Evolutionary conservation across 2,113 vertebrate genomes (phyloP).

Genomic region (Ageneiosus marmoratus): DNA sequence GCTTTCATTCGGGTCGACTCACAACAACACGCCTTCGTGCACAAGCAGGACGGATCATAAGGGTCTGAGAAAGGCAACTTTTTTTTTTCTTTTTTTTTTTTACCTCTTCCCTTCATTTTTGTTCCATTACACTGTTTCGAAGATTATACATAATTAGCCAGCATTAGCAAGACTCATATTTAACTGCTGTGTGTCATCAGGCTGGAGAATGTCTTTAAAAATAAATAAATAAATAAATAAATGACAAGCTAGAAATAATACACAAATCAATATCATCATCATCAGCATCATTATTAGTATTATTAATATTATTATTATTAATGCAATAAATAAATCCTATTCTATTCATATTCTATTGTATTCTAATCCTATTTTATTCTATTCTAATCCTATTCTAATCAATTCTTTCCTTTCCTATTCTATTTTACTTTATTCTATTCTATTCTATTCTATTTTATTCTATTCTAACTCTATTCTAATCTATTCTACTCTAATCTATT

Average conservation of each 20-base stretch:
- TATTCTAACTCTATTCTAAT: too few relatives aligned
- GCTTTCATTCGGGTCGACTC: slow-evolving; percentile 2
- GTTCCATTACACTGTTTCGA: slow-evolving; percentile 18
- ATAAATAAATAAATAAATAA: background rate
- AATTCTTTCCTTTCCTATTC: too few relatives aligned
- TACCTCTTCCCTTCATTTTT: background rate
- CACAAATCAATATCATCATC: background rate
- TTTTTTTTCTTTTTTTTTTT: background rate
- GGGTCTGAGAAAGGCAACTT: slow-evolving; percentile 2
- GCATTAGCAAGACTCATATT: slow-evolving; percentile 20
- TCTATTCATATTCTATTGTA: too few relatives aligned
- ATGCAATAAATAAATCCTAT: too few relatives aligned
- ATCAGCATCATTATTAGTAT: background rate
- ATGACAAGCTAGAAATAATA: background rate
- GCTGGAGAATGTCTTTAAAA: background rate
- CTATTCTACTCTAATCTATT: too few relatives aligned
- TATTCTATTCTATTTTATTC: too few relatives aligned
- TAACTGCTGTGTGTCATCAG: slow-evolving; percentile 7
- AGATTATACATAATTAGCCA: slow-evolving; percentile 36
- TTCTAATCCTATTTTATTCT: too few relatives aligned
- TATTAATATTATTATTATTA: too few relatives aligned
- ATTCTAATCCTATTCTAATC: too few relatives aligned
- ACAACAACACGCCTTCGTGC: background rate
- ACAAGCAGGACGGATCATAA: background rate
- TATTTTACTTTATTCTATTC: too few relatives aligned